A percentile compares a stretch with the other conserved stretches of the same genome.
Conservation (phyloP, 2,797 vertebrate genomes). For the Staurois parvus region DNA sequence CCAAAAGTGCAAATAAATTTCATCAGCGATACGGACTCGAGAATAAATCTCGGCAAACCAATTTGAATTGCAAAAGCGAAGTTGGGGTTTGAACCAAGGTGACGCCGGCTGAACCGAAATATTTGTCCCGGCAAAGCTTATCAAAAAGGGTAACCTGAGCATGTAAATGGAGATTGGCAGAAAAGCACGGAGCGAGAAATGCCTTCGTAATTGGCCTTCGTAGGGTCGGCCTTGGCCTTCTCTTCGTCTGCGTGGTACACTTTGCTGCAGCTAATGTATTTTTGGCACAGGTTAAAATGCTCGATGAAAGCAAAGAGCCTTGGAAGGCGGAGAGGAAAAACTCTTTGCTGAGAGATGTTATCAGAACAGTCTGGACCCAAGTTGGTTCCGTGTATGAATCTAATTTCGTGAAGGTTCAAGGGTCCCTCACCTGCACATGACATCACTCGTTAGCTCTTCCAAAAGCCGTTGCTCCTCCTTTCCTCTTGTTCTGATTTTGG, state of each 20-base stretch:
- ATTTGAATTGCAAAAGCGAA: slow-evolving; percentile 53
- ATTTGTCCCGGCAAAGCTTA: slow-evolving; percentile 40
- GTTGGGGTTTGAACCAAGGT: slow-evolving; percentile 48
- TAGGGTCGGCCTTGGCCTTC: slow-evolving; percentile 28
- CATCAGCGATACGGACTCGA: slow-evolving; percentile 47
- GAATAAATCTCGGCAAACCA: slow-evolving; percentile 50
- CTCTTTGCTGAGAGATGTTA: slow-evolving; percentile 50
- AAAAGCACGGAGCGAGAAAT: slow-evolving; percentile 35
- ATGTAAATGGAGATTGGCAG: slow-evolving; percentile 14
- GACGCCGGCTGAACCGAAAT: slow-evolving; percentile 16
- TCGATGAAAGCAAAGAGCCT: slow-evolving; percentile 36
- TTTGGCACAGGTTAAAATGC: slow-evolving; percentile 50
- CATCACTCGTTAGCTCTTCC: slow-evolving; percentile 20
- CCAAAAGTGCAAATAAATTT: slow-evolving; percentile 48
- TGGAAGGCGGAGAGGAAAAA: slow-evolving; percentile 54
- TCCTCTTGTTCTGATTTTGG: slow-evolving; percentile 20
- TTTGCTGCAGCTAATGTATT: slow-evolving; percentile 48
- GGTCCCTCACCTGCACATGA: slow-evolving; percentile 55
- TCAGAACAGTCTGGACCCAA: slow-evolving; percentile 40
- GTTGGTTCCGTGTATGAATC: slow-evolving; percentile 21
- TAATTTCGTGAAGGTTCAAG: slow-evolving; percentile 21
- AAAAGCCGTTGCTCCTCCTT: background rate
- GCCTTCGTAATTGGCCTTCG: slow-evolving; percentile 37
- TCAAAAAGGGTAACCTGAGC: slow-evolving; percentile 47
- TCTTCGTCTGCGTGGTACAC: slow-evolving; percentile 42